A percentile compares a stretch with the other conserved stretches of the same genome.
Conservation (phyloP, 2,888 invertebrate species). For the Drosophila rubida region DNA sequence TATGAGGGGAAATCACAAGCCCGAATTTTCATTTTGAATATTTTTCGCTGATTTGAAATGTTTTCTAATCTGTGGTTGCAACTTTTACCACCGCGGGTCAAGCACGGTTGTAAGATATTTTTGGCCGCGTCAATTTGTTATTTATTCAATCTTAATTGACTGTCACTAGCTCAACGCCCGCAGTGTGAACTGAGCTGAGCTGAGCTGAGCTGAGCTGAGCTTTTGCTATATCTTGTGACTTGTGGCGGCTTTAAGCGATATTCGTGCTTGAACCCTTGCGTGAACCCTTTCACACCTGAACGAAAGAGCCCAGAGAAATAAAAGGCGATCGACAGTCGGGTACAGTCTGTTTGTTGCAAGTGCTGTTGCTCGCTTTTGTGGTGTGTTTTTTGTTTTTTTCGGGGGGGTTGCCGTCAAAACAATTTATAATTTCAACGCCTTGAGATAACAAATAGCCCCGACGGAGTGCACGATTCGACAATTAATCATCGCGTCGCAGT, state of each 20-base stretch:
- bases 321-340: conserved; percentile 43
- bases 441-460: conserved; percentile 77
- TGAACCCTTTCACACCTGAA: conserved; percentile 75
- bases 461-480: conserved; percentile 75
- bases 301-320: conserved; percentile 32
- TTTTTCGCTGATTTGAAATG: too few species aligned
- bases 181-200: conserved; percentile 17
- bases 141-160: conserved; percentile 55
- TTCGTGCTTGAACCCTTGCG: conserved; percentile 69
- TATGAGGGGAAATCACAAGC: too few species aligned
- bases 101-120: conserved; percentile 7
- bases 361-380: conserved; percentile 12
- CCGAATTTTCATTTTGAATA: too few species aligned
- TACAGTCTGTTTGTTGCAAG: conserved; percentile 31
- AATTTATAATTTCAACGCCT: conserved; percentile 80
- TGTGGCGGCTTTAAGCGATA: conserved; percentile 40
- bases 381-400: conserved; percentile 28
- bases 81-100: conserved; percentile 3
- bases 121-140: conserved; percentile 26
- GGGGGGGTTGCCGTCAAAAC: conserved; percentile 70
- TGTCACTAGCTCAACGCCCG: conserved; percentile 52
- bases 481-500: conserved; percentile 74
- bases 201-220: neutral
- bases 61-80: conserved; percentile 4
- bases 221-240: conserved; percentile 38